Base-by-base conservation (phyloP, 1,140 invertebrate species). In the Euschistus heros region DNA sequence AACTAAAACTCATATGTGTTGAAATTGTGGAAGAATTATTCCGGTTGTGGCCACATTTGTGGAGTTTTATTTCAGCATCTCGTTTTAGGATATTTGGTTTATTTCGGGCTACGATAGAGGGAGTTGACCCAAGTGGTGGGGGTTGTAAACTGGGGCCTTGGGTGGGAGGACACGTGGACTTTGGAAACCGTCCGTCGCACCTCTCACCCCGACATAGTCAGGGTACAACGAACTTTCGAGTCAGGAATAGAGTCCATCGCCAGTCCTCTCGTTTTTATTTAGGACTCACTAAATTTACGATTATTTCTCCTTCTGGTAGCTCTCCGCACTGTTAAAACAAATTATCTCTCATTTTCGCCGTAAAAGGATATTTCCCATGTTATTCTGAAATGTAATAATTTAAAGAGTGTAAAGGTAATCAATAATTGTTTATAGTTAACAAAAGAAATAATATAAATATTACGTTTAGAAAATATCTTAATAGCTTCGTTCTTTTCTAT, bases 91-190 rank as follows among this genome's bases (percentile, higher is more conserved):
- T 37, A 37, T 37, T 37, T 10, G 33, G 3, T 37, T 50, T 50
- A 50, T 50, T 50, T 50, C 47, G 47, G 47, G 47, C 10, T 14
- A 62, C 60, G 60, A n/a, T 5, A 30, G 26, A 44, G 33, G 60
- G 33, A 30, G 60, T 62, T 62, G 60, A 30, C 60, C 60, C 37
- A 18, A 37, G 30, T 24, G 57, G 57, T 20, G 57, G 24, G 33
- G 26, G 22, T 18, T 20, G 47, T 50, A 20, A 50, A 50, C 47
- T 50, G 47, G 47, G 47, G 47, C 47, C 47, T 50, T 50, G 47
- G 47, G 47, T 50, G 47, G n/a, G 22, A 50, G n/a, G n/a, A 18
- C 47, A 50, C 47, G 47, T 50, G 47, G 10, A 50, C 17, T n/a
- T 18, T 5, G 47, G 47, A 50, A 50, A 50, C 47, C 47, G 47